phyloP scores from a whole-genome alignment of 2,113 vertebrate genomes.

The Pomatorhinus ruficollis region DNA sequence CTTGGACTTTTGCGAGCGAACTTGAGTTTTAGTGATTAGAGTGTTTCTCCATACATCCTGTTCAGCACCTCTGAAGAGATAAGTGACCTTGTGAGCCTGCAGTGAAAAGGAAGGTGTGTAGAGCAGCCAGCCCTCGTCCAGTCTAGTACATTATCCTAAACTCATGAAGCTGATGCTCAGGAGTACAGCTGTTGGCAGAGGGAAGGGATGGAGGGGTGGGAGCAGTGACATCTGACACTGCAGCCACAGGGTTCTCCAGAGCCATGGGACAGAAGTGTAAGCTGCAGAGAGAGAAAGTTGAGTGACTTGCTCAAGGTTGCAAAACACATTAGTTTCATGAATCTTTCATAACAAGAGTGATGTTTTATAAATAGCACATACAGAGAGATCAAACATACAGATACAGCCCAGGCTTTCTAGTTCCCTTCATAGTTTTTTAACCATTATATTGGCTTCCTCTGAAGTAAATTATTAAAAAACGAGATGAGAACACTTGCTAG shows the following conservation, averaged over 20 bases:
- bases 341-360: conserved; percentile 4
- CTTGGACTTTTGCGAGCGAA: not conserved
- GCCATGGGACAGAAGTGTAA: not conserved
- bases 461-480: not conserved
- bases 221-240: not conserved
- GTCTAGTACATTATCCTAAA: not conserved
- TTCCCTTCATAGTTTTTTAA: not conserved
- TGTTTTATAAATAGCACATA: conserved; percentile 29
- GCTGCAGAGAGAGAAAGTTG: not conserved
- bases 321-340: conserved; percentile 14
- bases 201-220: not conserved
- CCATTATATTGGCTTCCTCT: not conserved
- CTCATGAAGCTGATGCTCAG: not conserved
- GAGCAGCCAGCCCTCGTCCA: not conserved
- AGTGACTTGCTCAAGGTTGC: conserved; percentile 12
- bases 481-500: not conserved
- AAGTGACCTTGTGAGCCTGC: not conserved
- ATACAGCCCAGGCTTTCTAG: not conserved
- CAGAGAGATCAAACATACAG: not conserved
- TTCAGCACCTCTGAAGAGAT: not conserved
- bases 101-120: not conserved
- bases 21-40: not conserved
- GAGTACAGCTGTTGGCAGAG: not conserved
- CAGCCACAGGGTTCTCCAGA: not conserved
- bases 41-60: not conserved